Evolutionary conservation across 1,140 invertebrate species (phyloP), one percentile per base, ranked within the genome.

Genomic region (Cydia pomonella): DNA sequence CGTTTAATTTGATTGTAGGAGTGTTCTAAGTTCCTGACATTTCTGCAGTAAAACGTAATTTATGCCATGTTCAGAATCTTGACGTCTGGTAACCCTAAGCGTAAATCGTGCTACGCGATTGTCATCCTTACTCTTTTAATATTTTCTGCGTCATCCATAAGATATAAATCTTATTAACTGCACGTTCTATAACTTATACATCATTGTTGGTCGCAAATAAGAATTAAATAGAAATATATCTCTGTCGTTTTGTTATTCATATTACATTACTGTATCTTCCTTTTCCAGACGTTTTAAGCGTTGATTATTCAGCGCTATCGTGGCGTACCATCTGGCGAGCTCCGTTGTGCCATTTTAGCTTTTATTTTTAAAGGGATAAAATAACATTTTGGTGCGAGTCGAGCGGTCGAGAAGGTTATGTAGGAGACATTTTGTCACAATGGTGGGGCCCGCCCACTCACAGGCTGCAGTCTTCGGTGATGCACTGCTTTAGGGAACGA

Each of bases 221-320:
- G 88, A 92, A 91, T 91, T 90, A 91, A 90, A 90, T 91, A 83
- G 83, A 82, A 85, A 91, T 89, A 91, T 87, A 87, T 90, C 88
- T 91, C 86, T 87, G 87, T 90, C 89, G 88, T 91, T 91, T 93
- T 91, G 88, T 92, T 91, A 93, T 93, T 92, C 90, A 91, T 91
- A 92, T 90, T 88, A 90, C 89, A 91, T 93, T 93, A 91, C 86
- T 85, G 88, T 91, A 93, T 93, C 91, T 91, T 92, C 89, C 91
- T 89, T 91, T 90, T 92, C 86, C 89, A 91, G 91, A 91, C 87
- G 87, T 92, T 92, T 90, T 88, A 90, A 90, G 89, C 89, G 90
- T 93, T 93, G 91, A 92, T 93, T 93, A 93, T 93, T 92, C 90
- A 90, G 86, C 87, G 85, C 83, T 89, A 92, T 93, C 89, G 76